Evolutionary conservation across 2,888 invertebrate species (phyloP), one percentile per base, ranked within the genome.

Genomic region (Macrophya annulata): DNA sequence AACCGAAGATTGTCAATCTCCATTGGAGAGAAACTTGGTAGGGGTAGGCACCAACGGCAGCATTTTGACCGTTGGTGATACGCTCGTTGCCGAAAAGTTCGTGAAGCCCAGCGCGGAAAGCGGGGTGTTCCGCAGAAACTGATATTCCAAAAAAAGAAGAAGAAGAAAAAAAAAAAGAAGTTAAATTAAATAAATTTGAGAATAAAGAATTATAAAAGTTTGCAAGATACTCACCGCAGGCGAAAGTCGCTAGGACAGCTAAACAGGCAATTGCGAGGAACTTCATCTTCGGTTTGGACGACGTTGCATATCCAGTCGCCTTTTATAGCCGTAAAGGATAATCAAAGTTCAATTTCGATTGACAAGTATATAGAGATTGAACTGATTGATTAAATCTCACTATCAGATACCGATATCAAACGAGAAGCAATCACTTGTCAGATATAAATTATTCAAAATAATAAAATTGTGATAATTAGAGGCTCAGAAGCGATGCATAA

Each of bases 11-110:
- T 10, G 91, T 87, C 3, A 90, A 0, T 51, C 91, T 91, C 87
- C 90, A 89, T 87, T 90, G 91, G 79, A 94, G 84, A 1, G 94
- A 94, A 1, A 94, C 93, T 72, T 94, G 94, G 88, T 94, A 94
- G 0, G 94, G 94, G 8, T 94, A 94, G 9, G 93, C 87, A 82
- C 94, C 93, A 8, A 93, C 92, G 0, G n/a, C 40, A 0, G 94
- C 94, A 6, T 93, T 76, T 0, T 87, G 81, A 5, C 91, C 91
- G 31, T 90, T 89, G 74, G 90, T 90, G 68, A 91, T 90, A 17
- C 89, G 90, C 2, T 87, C 48, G 3, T 84, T 81, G n/a, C 43
- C 43, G 45, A 62, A 65, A 21, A 81, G 81, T 9, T 15, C 6
- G 43, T 81, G 81, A 43, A 81, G 15, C 8, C 37, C 81, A 15